Base-by-base conservation (phyloP, 2,113 vertebrate species). In the Octodon degus region DNA sequence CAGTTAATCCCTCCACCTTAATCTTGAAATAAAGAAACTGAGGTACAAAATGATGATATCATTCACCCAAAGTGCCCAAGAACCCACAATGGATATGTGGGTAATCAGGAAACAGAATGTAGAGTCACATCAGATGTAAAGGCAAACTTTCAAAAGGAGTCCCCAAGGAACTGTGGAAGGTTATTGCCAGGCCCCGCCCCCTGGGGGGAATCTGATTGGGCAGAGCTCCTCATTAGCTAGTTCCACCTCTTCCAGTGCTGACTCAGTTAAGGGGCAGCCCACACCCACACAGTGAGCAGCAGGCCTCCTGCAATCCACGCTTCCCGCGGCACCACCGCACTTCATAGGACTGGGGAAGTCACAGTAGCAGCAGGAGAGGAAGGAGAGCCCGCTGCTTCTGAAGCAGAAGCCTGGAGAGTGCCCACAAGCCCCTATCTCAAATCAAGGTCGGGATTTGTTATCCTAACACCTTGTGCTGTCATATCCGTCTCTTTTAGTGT, bases 401-500 rank as follows among this genome's bases (percentile, higher is more conserved):
- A 60, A 65, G 58, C 43, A 70, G 27, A 90, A 40, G 43, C 40
- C 77, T 83, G 34, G 32, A 11, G 76, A 47, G 24, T 27, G 24
- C 62, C 20, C 63, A 32, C 20, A 27, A 4, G 40, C 34, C n/a
- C 86, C 65, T 60, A 79, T 62, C 72, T 58, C 83, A 84, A 95
- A 95, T 55, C 85, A 63, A 91, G 50, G 62, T 50, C 92, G 3
- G 8, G 62, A 58, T 76, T 58, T 93, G 83, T 90, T 89, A 91
- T 96, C 76, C 83, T 93, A 93, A 72, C 27, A 63, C 60, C 86
- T 84, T 32, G 25, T 53, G 55, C 76, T 83, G 79, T 90, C 94
- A 70, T 93, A 96, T 68, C 37, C 2, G 95, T 93, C 94, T 85
- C 86, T 97, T 96, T 97, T 91, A 97, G 88, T 95, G 87, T 91